Conservation (phyloP, 2,888 invertebrate species). For the Drosophila paramelanica region DNA sequence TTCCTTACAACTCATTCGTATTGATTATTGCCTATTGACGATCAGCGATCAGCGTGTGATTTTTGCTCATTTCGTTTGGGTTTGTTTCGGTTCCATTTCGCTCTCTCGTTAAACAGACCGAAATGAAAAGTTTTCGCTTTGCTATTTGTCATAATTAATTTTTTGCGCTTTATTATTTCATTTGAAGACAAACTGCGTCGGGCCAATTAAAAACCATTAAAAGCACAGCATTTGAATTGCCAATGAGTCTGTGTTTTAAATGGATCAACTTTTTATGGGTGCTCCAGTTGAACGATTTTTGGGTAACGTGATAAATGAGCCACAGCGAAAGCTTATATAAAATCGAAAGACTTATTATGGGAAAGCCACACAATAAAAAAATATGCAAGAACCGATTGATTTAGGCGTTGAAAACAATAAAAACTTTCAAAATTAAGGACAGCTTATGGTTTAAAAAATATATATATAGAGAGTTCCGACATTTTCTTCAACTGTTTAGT, state of each 20-base stretch:
- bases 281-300: conserved; percentile 62
- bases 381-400: neutral
- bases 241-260: conserved; percentile 21
- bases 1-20: conserved; percentile 59
- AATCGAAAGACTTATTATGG: conserved; percentile 16
- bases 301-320: conserved; percentile 53
- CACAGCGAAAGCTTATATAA: conserved; percentile 59
- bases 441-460: no score
- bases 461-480: no score
- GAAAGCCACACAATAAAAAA: conserved; percentile 17
- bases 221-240: conserved; percentile 26
- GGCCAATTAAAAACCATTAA: conserved; percentile 57
- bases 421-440: no score
- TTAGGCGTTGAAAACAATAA: conserved; percentile 6
- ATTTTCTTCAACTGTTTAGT: neutral
- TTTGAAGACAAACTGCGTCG: conserved; percentile 51
- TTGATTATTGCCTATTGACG: conserved; percentile 72
- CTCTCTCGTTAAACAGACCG: conserved; percentile 10
- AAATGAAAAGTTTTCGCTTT: conserved; percentile 74
- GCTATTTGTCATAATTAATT: conserved; percentile 77
- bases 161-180: conserved; percentile 65
- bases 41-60: conserved; percentile 40
- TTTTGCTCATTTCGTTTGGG: conserved; percentile 41
- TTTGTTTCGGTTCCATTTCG: conserved; percentile 21
- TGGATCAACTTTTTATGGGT: conserved; percentile 38